These are phyloP conservation scores for Ricordea florida DNA, from an alignment of 92 coral and sea anemone species.

Conservation along the genomic window DNA sequence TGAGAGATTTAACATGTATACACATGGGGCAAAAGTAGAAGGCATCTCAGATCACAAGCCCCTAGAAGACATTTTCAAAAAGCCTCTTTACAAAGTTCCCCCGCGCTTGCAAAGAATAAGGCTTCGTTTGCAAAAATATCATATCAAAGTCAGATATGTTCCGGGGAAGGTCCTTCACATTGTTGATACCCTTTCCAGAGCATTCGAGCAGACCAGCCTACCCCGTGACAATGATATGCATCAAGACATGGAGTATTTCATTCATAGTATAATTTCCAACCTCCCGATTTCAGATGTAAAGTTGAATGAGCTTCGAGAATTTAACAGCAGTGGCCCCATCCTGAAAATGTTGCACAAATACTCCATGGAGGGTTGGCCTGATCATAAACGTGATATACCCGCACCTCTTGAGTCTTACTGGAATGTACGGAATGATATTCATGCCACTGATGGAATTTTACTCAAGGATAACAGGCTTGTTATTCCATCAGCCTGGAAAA, in stretches of 20 bases:
- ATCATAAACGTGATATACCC: conserved; percentile 16
- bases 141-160: conserved; percentile 39
- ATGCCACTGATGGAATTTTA: conserved; percentile 10
- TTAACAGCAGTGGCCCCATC: background rate
- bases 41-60: too few relatives aligned
- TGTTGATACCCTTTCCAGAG: conserved; percentile 55
- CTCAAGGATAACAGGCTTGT: conserved; percentile 15
- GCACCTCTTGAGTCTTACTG: conserved; percentile 5
- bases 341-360: background rate
- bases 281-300: conserved; percentile 20
- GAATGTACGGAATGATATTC: conserved; percentile 29
- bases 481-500: conserved; percentile 14
- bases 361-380: conserved; percentile 17
- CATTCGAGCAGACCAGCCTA: conserved; percentile 2
- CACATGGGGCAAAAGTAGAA: too few relatives aligned
- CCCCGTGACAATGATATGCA: conserved; percentile 11
- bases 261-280: background rate
- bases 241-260: conserved; percentile 6
- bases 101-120: too few relatives aligned
- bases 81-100: too few relatives aligned
- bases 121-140: too few relatives aligned
- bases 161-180: conserved; percentile 51
- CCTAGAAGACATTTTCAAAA: too few relatives aligned
- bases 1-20: too few relatives aligned
- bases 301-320: background rate